Percentiles rank a stretch among this genome's conserved stretches.
These are phyloP conservation scores for Bombycilla garrulus DNA, from an alignment of 2,113 vertebrate species.

Conservation along the genomic window DNA sequence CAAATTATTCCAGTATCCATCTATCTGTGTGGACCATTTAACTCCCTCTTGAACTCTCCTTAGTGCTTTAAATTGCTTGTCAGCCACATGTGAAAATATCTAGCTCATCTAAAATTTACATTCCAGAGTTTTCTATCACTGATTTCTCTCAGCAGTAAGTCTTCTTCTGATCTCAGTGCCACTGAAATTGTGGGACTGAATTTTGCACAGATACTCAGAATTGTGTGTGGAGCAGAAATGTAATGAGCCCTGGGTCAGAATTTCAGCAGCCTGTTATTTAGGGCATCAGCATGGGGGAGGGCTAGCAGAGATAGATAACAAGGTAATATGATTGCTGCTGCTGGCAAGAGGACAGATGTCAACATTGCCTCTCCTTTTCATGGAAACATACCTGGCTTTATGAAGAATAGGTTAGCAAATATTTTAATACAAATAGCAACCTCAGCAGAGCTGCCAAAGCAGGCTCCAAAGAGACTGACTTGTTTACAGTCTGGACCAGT, in stretches of 20 bases:
- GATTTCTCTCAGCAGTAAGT: not conserved
- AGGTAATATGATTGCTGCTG: not conserved
- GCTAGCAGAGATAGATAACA: conserved; percentile 21
- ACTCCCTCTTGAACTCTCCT: conserved; percentile 57
- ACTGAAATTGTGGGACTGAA: not conserved
- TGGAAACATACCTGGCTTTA: conserved; percentile 54
- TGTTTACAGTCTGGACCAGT: conserved; percentile 59
- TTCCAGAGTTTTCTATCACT: not conserved
- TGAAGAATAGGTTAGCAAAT: conserved; percentile 62
- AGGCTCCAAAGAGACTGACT: conserved; percentile 63
- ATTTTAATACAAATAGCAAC: conserved; percentile 48
- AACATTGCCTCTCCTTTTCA: conserved; percentile 52
- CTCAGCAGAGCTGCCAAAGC: conserved; percentile 39
- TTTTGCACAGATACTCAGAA: not conserved
- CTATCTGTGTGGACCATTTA: conserved; percentile 37
- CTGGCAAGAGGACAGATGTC: conserved; percentile 29
- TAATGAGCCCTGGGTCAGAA: not conserved
- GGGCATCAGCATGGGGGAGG: not conserved
- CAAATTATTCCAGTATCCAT: conserved; percentile 26
- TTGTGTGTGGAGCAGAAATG: not conserved
- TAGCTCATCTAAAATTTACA: conserved; percentile 13
- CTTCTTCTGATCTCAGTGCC: not conserved
- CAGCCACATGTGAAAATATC: conserved; percentile 21
- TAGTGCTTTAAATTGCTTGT: conserved; percentile 29
- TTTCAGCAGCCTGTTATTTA: conserved; percentile 4